These are phyloP conservation scores for Eulithis testata DNA, from an alignment of 2,888 invertebrate species.

Conservation along the genomic window DNA sequence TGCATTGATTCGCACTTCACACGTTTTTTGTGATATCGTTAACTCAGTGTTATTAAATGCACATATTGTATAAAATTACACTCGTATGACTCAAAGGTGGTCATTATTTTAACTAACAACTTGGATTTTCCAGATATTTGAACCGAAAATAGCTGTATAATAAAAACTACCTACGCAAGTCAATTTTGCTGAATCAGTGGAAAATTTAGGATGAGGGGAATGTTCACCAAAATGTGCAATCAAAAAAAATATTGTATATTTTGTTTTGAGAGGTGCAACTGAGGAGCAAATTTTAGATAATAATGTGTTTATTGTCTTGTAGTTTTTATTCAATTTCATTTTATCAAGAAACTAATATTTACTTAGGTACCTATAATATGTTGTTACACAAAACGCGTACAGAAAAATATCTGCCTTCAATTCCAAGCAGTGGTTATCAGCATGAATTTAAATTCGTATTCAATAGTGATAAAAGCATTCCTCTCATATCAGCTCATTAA, in stretches of 20 bases:
- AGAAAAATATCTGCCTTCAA: slow-evolving; percentile 8
- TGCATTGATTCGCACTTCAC: slow-evolving; percentile 27
- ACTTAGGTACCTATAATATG: no score
- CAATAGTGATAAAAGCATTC: slow-evolving; percentile 32
- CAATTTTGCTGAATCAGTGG: slow-evolving; percentile 9
- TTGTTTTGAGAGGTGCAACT: no score
- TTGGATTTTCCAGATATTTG: slow-evolving; percentile 33
- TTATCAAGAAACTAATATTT: background rate
- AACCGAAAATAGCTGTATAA: slow-evolving; percentile 15
- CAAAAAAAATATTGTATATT: no score
- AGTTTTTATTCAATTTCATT: background rate
- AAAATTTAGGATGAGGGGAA: slow-evolving; percentile 1
- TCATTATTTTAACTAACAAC: slow-evolving; percentile 25
- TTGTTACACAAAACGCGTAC: background rate
- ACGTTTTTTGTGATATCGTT: slow-evolving; percentile 36
- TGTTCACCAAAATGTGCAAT: no score
- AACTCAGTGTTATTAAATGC: slow-evolving; percentile 30
- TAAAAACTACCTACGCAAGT: slow-evolving; percentile 24
- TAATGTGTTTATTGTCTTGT: no score
- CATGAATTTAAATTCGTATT: slow-evolving; percentile 20
- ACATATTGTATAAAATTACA: slow-evolving; percentile 27
- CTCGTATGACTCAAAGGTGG: slow-evolving; percentile 3
- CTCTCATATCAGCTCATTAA: slow-evolving; percentile 33
- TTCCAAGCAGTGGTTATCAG: slow-evolving; percentile 18
- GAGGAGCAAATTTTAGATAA: no score